Percentiles rank a stretch among this genome's conserved stretches.
Evolutionary conservation across 2,113 vertebrate species (phyloP).

Genomic region (Notarius quadriscutis): DNA sequence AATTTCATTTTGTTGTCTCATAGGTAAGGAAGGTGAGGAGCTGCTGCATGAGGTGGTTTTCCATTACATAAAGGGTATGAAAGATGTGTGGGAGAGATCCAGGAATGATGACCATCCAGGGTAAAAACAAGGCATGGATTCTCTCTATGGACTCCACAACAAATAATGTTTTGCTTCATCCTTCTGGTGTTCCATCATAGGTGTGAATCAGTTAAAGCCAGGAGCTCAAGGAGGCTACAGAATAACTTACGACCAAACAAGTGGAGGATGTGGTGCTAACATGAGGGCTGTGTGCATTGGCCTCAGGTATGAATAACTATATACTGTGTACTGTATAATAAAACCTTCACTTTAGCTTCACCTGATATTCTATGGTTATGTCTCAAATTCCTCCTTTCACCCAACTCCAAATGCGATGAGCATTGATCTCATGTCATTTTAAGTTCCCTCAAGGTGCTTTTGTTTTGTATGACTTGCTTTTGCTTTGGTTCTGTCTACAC

Average conservation of each 20-base stretch:
- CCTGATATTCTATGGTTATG: too few relatives aligned
- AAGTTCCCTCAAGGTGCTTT: too few relatives aligned
- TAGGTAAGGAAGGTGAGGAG: constrained; percentile 72
- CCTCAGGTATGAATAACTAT: too few relatives aligned
- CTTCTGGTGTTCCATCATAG: constrained; percentile 54
- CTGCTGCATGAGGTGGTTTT: constrained; percentile 75
- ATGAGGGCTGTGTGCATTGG: constrained; percentile 85
- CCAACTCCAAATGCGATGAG: too few relatives aligned
- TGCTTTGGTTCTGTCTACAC: too few relatives aligned
- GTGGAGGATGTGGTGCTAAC: constrained; percentile 79
- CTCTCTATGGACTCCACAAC: not conserved
- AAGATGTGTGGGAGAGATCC: constrained; percentile 80
- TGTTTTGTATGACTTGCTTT: too few relatives aligned
- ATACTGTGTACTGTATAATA: not conserved
- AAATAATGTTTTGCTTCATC: not conserved
- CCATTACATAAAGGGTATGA: constrained; percentile 77
- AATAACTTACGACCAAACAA: constrained; percentile 72
- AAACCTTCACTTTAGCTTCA: too few relatives aligned
- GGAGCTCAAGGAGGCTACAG: constrained; percentile 71
- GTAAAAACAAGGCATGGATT: constrained; percentile 54
- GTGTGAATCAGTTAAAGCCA: constrained; percentile 73
- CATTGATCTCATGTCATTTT: too few relatives aligned
- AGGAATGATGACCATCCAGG: constrained; percentile 72
- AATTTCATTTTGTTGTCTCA: constrained; percentile 19
- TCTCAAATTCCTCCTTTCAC: too few relatives aligned